phyloP scores from a whole-genome alignment of 1,140 invertebrate species.

The Drosophila subpulchrella region DNA sequence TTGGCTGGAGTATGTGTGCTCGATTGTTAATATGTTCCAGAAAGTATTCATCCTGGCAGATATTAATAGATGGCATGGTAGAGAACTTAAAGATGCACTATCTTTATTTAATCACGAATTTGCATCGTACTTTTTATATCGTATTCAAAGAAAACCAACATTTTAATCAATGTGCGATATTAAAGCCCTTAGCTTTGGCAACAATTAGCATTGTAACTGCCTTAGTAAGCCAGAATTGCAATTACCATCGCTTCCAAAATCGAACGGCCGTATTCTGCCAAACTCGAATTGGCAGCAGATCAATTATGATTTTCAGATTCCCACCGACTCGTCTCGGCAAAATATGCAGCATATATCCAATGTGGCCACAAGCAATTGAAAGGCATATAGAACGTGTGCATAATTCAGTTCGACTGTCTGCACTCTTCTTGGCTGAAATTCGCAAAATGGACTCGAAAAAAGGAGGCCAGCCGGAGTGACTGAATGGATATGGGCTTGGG shows the following conservation, averaged over 20 bases:
- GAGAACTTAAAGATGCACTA: no score
- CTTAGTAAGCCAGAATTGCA: background rate
- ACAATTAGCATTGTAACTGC: background rate
- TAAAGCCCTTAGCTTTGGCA: background rate
- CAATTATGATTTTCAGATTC: conserved; percentile 13
- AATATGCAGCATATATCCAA: background rate
- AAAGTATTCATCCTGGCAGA: background rate
- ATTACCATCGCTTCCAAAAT: conserved; percentile 1
- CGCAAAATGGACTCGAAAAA: conserved; percentile 10
- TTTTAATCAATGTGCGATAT: background rate
- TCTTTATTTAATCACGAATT: no score
- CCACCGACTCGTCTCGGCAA: background rate
- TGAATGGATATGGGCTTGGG: background rate
- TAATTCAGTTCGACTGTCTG: conserved; percentile 37
- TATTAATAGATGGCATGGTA: background rate
- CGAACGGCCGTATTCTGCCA: background rate
- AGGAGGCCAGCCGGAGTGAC: background rate
- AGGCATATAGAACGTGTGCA: conserved; percentile 30
- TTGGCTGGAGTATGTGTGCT: conserved; percentile 5
- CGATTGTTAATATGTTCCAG: conserved; percentile 21
- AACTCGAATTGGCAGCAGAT: conserved; percentile 11
- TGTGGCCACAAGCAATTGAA: conserved; percentile 13
- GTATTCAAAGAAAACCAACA: no score
- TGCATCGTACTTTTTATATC: no score
- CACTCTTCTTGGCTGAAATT: conserved; percentile 16